These are phyloP conservation scores for Empis livida DNA, from an alignment of 2,888 invertebrate species.

Conservation along the genomic window DNA sequence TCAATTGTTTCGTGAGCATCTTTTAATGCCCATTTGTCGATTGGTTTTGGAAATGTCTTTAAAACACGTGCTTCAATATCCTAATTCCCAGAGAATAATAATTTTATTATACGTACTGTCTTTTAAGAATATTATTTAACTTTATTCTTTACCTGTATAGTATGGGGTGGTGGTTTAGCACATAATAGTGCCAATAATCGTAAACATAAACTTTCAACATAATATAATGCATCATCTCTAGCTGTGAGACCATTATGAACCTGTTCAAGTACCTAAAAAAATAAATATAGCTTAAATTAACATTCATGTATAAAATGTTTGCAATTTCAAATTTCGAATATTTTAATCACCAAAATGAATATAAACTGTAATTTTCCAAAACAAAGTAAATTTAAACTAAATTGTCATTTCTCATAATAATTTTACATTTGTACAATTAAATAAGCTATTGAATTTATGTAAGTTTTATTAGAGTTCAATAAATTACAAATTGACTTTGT, in stretches of 20 bases:
- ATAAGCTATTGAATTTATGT: no score
- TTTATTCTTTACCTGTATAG: constrained; percentile 48
- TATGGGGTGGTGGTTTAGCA: constrained; percentile 69
- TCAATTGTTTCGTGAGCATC: constrained; percentile 79
- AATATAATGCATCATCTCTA: constrained; percentile 79
- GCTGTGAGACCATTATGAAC: constrained; percentile 78
- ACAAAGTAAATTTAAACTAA: no score
- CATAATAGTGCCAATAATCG: constrained; percentile 80
- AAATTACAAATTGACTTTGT: no score
- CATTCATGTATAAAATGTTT: no score
- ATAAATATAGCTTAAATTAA: constrained; percentile 3
- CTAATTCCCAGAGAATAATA: constrained; percentile 33
- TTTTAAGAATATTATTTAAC: background rate
- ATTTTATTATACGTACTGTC: background rate
- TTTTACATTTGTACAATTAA: no score
- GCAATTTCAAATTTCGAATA: no score
- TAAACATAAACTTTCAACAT: constrained; percentile 83
- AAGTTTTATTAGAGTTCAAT: no score
- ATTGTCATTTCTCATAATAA: no score
- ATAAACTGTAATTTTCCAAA: no score
- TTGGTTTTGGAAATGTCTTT: constrained; percentile 86
- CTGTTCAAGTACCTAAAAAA: constrained; percentile 69
- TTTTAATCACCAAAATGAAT: no score
- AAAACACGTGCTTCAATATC: constrained; percentile 90
- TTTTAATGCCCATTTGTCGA: constrained; percentile 84